phyloP scores from a whole-genome alignment of 2,113 vertebrate species.

The Alexandromys fortis region DNA sequence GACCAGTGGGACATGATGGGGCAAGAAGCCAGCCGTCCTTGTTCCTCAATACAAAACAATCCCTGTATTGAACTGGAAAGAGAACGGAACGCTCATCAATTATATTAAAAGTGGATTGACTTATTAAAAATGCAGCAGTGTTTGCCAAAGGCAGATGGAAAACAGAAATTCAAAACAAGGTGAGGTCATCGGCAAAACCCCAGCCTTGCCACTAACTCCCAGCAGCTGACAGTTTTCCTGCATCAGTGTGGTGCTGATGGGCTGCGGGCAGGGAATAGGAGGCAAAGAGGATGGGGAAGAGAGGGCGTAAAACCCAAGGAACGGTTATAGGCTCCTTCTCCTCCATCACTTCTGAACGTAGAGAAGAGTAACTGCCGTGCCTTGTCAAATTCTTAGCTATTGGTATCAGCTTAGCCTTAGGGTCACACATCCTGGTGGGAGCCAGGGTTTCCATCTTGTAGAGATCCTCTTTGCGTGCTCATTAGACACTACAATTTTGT shows the following conservation, averaged over 20 bases:
- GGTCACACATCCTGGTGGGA: not conserved
- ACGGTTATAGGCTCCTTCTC: not conserved
- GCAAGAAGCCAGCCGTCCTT: constrained; percentile 48
- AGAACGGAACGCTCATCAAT: constrained; percentile 76
- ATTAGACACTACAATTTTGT: constrained; percentile 34
- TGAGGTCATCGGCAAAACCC: constrained; percentile 77
- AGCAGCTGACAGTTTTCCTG: constrained; percentile 51
- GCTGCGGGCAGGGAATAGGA: not conserved
- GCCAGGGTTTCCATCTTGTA: constrained; percentile 5
- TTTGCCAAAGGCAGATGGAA: constrained; percentile 82
- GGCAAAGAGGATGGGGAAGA: accelerated
- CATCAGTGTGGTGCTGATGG: not conserved
- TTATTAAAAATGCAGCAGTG: constrained; percentile 80
- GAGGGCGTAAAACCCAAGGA: not conserved
- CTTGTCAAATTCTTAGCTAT: not conserved
- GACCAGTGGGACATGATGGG: constrained; percentile 7
- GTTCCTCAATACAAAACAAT: constrained; percentile 65
- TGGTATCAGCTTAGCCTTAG: not conserved
- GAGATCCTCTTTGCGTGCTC: not conserved
- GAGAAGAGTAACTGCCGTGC: not conserved
- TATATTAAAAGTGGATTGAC: constrained; percentile 81
- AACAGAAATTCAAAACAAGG: constrained; percentile 83
- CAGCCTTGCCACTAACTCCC: constrained; percentile 74
- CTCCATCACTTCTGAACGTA: constrained; percentile 9
- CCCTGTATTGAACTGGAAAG: constrained; percentile 73